These are phyloP conservation scores for Peromyscus aztecus DNA, from an alignment of 2,797 vertebrate genomes.

Conservation along the genomic window DNA sequence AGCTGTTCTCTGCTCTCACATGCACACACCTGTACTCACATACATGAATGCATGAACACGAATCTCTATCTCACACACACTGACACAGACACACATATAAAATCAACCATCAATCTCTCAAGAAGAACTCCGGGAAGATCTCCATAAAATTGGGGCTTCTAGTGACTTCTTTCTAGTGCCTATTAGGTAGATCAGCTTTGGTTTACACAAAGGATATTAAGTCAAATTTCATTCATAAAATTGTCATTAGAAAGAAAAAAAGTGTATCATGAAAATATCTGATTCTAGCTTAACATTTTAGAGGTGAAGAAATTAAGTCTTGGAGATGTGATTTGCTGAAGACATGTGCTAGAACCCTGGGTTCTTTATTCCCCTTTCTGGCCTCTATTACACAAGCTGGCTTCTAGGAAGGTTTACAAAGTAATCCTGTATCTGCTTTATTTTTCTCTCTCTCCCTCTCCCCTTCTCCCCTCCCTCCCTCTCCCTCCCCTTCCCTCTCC, in stretches of 20 bases:
- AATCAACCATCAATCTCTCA: background rate
- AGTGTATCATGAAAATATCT: background rate
- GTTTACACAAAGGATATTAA: background rate
- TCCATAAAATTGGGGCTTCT: background rate
- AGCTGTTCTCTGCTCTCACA: background rate
- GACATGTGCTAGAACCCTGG: background rate
- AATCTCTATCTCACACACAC: background rate
- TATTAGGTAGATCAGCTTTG: background rate
- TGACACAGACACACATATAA: background rate
- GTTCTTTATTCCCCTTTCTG: background rate
- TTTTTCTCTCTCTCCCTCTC: background rate
- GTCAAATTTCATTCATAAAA: constrained; percentile 36
- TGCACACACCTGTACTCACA: background rate
- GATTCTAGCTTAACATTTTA: constrained; percentile 19
- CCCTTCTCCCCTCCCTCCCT: no score
- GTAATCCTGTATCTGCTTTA: background rate
- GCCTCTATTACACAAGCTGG: background rate
- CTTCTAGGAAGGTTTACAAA: constrained; percentile 1
- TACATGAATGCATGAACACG: background rate
- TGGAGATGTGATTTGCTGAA: background rate
- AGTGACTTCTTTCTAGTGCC: background rate
- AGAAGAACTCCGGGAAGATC: background rate
- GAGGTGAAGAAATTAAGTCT: background rate
- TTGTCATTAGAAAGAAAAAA: background rate
- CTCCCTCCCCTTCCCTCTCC: no score